Evolutionary conservation across 2,797 vertebrate genomes (phyloP).

Genomic region (Apogon talboti): DNA sequence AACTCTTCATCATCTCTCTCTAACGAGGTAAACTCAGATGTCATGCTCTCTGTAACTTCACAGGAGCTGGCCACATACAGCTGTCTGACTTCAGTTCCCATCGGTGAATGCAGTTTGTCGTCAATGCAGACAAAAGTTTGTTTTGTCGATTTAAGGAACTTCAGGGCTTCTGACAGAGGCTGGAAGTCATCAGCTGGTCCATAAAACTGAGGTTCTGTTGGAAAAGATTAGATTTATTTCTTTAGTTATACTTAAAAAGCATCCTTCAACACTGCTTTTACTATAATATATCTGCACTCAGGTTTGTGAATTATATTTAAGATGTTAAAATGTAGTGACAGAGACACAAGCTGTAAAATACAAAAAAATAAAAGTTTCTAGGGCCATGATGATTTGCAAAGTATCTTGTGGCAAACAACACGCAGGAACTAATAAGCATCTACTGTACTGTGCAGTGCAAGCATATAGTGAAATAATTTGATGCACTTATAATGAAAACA

Average conservation of each 20-base stretch:
- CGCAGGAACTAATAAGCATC: no score
- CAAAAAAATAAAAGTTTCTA: no score
- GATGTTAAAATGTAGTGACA: background rate
- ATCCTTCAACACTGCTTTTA: background rate
- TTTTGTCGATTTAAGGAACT: slow-evolving; percentile 57
- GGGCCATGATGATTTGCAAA: no score
- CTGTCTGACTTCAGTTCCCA: background rate
- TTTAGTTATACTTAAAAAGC: background rate
- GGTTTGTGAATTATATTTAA: no score
- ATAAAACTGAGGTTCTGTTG: slow-evolving; percentile 78
- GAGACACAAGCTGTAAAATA: background rate
- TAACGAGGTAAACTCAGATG: slow-evolving; percentile 13
- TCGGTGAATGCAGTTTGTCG: slow-evolving; percentile 12
- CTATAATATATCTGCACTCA: no score
- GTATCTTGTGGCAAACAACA: no score
- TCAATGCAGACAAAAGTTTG: slow-evolving; percentile 20
- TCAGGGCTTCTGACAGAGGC: slow-evolving; percentile 77
- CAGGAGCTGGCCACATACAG: slow-evolving; percentile 10
- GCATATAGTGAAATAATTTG: no score
- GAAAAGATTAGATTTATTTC: slow-evolving; percentile 12
- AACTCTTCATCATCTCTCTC: slow-evolving; percentile 65
- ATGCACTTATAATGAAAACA: background rate
- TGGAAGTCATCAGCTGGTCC: slow-evolving; percentile 49
- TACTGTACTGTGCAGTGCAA: no score
- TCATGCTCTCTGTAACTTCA: slow-evolving; percentile 68